These are phyloP conservation scores for Micrasema longulum DNA, from an alignment of 1,140 invertebrate genomes.

Conservation along the genomic window DNA sequence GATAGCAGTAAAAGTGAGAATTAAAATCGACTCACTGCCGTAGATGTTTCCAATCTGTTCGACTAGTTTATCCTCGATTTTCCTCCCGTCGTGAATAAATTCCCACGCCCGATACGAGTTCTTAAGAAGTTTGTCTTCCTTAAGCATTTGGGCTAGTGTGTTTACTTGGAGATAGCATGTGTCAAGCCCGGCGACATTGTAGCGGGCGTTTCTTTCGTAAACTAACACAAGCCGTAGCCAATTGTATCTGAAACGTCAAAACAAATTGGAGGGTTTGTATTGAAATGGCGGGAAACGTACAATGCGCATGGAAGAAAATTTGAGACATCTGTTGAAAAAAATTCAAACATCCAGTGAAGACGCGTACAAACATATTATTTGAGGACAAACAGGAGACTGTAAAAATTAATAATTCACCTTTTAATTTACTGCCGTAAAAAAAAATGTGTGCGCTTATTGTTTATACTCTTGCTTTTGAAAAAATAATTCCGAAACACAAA, in stretches of 20 bases:
- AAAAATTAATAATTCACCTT: neutral
- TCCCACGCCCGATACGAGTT: slow-evolving; percentile 38
- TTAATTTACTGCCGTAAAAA: neutral
- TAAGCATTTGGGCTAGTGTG: slow-evolving; percentile 57
- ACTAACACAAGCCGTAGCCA: slow-evolving; percentile 66
- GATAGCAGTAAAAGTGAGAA: slow-evolving; percentile 20
- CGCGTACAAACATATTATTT: no score
- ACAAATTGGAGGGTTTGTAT: slow-evolving; percentile 17
- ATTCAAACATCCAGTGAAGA: neutral
- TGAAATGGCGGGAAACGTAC: neutral
- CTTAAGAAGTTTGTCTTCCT: slow-evolving; percentile 10
- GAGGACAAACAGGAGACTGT: neutral
- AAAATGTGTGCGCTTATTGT: neutral
- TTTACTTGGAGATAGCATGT: slow-evolving; percentile 63
- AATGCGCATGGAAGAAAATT: neutral
- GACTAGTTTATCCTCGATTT: slow-evolving; percentile 41
- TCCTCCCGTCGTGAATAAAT: slow-evolving; percentile 37
- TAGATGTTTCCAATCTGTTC: slow-evolving; percentile 46
- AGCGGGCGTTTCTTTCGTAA: slow-evolving; percentile 66
- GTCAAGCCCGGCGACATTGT: slow-evolving; percentile 61
- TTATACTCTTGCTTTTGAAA: neutral
- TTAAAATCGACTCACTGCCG: slow-evolving; percentile 45
- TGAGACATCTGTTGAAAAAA: neutral
- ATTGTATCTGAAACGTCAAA: slow-evolving; percentile 62
- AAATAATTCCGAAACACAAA: neutral